These are phyloP conservation scores for Glaucopsyche alexis DNA, from an alignment of 2,888 invertebrate genomes.

Conservation along the genomic window DNA sequence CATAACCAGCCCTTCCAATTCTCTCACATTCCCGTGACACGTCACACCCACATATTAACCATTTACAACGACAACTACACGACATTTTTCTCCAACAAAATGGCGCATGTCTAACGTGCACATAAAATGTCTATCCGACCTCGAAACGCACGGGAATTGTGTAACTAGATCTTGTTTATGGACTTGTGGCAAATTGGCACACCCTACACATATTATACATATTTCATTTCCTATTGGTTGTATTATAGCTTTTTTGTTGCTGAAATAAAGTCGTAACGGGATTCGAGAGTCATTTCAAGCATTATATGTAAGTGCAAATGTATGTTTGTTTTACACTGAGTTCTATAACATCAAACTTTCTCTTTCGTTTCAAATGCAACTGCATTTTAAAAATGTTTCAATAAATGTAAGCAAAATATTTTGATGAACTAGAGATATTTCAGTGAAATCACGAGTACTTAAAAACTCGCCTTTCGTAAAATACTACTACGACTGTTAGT, in stretches of 20 bases:
- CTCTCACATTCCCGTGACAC: background rate
- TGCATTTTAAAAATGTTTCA: too few species aligned
- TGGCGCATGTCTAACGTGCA: conserved; percentile 1
- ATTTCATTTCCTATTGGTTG: conserved; percentile 6
- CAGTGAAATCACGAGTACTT: too few species aligned
- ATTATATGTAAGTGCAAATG: background rate
- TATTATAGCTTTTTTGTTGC: background rate
- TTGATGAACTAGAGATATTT: too few species aligned
- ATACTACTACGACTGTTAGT: background rate
- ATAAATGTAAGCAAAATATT: too few species aligned
- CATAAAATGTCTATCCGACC: conserved; percentile 10
- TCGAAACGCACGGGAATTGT: background rate
- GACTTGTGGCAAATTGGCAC: background rate
- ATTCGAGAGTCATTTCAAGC: too few species aligned
- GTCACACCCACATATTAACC: conserved; percentile 25
- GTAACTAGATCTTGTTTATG: conserved; percentile 16
- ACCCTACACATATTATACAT: conserved; percentile 7
- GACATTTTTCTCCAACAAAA: conserved; percentile 22
- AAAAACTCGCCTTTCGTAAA: background rate
- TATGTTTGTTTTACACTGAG: too few species aligned
- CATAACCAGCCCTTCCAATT: background rate
- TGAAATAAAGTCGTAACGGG: background rate
- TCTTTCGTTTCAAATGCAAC: too few species aligned
- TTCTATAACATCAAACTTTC: too few species aligned
- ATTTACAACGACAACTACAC: conserved; percentile 15